Base-by-base conservation (phyloP, 2,797 vertebrate species). In the Pangasius mekongensis region DNA sequence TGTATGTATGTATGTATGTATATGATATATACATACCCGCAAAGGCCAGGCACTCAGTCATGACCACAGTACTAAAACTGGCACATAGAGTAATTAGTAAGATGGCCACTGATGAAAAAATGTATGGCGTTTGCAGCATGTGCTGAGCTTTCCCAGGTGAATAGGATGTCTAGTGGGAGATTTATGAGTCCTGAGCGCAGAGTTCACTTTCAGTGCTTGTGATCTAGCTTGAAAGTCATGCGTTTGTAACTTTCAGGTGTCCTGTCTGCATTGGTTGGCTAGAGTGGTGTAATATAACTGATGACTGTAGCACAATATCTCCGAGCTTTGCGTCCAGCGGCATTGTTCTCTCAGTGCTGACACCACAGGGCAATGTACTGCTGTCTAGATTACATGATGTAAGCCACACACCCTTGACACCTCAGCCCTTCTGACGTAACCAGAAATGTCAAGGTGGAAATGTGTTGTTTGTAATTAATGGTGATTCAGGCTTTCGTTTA, bases 311-410 rank as follows among this genome's bases (percentile, higher is more conserved):
- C 90, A 88, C 89, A 91, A 91, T 91, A 84, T 92, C 88, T 91
- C 91, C 76, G 66, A 86, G 83, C 88, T 84, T 89, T 84, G 90
- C 93, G 92, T 92, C 91, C 86, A 91, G 73, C 54, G 36, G 91
- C 92, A 89, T 52, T 91, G 91, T 88, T 87, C 90, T 87, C 66
- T 91, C 88, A 77, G 84, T 93, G 92, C 93, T 94, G 94, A 94
- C 91, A 93, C 93, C 88, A 91, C 87, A 91, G 88, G 90, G 82
- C 92, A 86, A 89, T 89, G 91, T 91, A 87, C 87, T 66, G 90
- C 93, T 91, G 92, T 94, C 92, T 92, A 83, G 74, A 86, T 60
- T 89, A 84, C 78, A 78, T 80, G 85, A 83, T 87, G 88, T 71
- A 87, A 81, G 52, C 83, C 85, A 52, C 13, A 76, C 62, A 78